phyloP scores from a whole-genome alignment of 2,888 invertebrate species.

The Pristionchus arcanus region DNA sequence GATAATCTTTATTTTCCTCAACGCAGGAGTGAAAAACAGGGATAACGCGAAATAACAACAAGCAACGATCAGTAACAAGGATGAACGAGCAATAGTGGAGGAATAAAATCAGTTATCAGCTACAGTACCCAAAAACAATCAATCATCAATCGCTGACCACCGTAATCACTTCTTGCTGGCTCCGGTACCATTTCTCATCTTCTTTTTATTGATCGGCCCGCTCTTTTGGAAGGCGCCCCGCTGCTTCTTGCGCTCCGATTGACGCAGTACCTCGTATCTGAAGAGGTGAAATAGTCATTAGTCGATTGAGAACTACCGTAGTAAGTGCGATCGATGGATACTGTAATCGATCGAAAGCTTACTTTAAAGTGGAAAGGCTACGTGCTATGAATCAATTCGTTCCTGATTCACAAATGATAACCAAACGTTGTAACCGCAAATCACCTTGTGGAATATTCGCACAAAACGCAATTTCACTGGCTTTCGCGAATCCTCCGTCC shows the following conservation, averaged over 20 bases:
- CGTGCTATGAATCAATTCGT: no score
- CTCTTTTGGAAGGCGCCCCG: conserved; percentile 35
- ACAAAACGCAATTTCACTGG: no score
- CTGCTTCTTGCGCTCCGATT: conserved; percentile 6
- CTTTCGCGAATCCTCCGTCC: no score
- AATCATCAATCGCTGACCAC: neutral
- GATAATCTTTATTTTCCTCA: neutral
- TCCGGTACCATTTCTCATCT: neutral
- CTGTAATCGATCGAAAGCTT: neutral
- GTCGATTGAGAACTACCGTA: neutral
- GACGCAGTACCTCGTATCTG: conserved; percentile 33
- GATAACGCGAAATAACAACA: neutral
- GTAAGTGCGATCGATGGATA: neutral
- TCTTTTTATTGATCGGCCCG: neutral
- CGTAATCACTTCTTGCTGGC: conserved; percentile 33
- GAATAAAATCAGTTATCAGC: neutral
- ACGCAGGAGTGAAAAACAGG: neutral
- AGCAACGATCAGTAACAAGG: neutral
- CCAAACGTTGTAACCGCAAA: no score
- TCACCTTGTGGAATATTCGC: no score
- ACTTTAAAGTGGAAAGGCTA: no score
- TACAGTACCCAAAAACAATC: no score
- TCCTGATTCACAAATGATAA: no score
- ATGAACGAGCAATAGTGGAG: neutral
- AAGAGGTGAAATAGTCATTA: neutral